phyloP scores from a whole-genome alignment of 1,140 invertebrate genomes.

The Neodiprion virginianus region DNA sequence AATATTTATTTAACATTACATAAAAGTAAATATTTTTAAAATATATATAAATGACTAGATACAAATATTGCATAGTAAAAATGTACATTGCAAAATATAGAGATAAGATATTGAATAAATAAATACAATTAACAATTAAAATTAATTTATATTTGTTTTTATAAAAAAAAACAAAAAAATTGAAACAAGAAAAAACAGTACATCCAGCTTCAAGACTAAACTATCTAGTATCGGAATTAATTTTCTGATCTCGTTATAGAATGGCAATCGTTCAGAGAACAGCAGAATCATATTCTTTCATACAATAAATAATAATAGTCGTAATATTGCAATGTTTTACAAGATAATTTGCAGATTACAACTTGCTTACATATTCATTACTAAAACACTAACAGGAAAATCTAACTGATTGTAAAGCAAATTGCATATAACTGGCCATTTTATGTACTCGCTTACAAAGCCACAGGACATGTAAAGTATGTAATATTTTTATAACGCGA shows the following conservation, averaged over 20 bases:
- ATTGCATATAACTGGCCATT: slow-evolving; percentile 30
- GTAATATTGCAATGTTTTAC: not conserved
- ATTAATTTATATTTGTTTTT: slow-evolving; percentile 23
- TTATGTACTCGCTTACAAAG: slow-evolving; percentile 29
- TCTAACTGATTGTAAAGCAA: slow-evolving; percentile 28
- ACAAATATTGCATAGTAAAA: slow-evolving; percentile 59
- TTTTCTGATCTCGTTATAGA: slow-evolving; percentile 13
- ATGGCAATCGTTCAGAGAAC: slow-evolving; percentile 34
- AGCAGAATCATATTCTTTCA: slow-evolving; percentile 13
- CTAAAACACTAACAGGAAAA: slow-evolving; percentile 11
- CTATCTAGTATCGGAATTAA: slow-evolving; percentile 31
- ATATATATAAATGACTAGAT: slow-evolving; percentile 63
- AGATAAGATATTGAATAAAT: slow-evolving; percentile 53
- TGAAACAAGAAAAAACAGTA: not conserved
- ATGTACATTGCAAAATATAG: slow-evolving; percentile 61
- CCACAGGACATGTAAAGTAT: slow-evolving; percentile 23
- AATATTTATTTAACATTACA: slow-evolving; percentile 62
- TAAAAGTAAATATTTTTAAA: slow-evolving; percentile 58
- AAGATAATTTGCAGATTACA: not conserved
- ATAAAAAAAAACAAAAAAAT: not conserved
- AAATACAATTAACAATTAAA: slow-evolving; percentile 54
- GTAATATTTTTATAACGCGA: slow-evolving; percentile 10
- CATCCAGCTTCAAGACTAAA: slow-evolving; percentile 26
- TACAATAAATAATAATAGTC: not conserved
- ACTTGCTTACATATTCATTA: not conserved